Evolutionary conservation across 2,888 invertebrate genomes (phyloP).

Genomic region (Xylota segnis): DNA sequence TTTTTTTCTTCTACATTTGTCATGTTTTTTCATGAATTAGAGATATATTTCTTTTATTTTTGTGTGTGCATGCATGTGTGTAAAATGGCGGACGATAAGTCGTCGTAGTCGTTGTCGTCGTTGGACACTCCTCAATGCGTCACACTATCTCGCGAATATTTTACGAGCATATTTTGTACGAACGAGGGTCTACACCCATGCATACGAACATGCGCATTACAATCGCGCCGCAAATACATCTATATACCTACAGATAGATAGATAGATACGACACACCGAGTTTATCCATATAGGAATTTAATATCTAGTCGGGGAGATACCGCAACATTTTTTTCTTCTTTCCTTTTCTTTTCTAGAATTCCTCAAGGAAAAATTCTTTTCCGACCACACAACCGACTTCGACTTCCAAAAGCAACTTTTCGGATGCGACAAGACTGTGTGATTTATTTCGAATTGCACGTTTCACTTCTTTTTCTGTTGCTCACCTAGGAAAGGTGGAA

Average conservation of each 20-base stretch:
- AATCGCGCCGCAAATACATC: slow-evolving; percentile 60
- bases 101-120: slow-evolving; percentile 44
- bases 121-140: slow-evolving; percentile 87
- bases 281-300: slow-evolving; percentile 74
- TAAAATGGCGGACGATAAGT: slow-evolving; percentile 74
- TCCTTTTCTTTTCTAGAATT: slow-evolving; percentile 55
- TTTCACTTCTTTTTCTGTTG: slow-evolving; percentile 52
- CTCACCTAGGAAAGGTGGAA: slow-evolving; percentile 47
- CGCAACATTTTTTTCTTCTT: slow-evolving; percentile 61
- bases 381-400: slow-evolving; percentile 7
- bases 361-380: slow-evolving; percentile 47
- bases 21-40: slow-evolving; percentile 42
- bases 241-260: slow-evolving; percentile 30
- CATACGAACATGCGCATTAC: slow-evolving; percentile 74
- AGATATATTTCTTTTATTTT: slow-evolving; percentile 32
- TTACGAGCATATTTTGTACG: slow-evolving; percentile 71
- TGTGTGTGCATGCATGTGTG: slow-evolving; percentile 54
- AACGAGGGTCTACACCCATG: slow-evolving; percentile 75
- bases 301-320: slow-evolving; percentile 65
- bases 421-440: not conserved
- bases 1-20: slow-evolving; percentile 22
- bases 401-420: slow-evolving; percentile 9
- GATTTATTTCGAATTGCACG: slow-evolving; percentile 26
- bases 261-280: slow-evolving; percentile 57
- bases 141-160: slow-evolving; percentile 80